A percentile compares a stretch with the other conserved stretches of the same genome.
Evolutionary conservation across 2,113 vertebrate genomes (phyloP).

Genomic region (Heteronetta atricapilla): DNA sequence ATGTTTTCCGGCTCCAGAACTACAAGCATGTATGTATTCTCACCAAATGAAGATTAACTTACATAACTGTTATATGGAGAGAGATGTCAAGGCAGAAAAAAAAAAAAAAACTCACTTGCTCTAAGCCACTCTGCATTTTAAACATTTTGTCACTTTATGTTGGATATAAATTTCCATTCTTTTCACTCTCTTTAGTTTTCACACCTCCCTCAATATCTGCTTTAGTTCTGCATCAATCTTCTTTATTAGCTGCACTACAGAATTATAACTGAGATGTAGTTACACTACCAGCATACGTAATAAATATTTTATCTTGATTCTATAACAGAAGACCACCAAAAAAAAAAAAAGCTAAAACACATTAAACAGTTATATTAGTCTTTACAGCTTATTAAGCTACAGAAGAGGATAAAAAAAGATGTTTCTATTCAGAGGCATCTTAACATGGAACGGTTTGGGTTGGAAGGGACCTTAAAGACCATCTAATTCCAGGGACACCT

Average conservation of each 20-base stretch:
- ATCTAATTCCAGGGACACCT: neutral
- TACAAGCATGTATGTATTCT: neutral
- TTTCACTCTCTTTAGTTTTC: neutral
- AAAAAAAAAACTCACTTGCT: neutral
- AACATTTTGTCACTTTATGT: neutral
- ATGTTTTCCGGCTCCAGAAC: neutral
- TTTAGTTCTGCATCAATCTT: neutral
- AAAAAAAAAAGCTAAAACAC: neutral
- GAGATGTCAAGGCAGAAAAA: neutral
- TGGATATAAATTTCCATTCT: neutral
- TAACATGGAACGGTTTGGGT: neutral
- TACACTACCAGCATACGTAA: neutral
- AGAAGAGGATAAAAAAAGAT: neutral
- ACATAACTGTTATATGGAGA: rapidly evolving
- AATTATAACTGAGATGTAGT: neutral
- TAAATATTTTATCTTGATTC: neutral
- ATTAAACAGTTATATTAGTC: neutral
- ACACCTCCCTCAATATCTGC: neutral
- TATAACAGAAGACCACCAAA: neutral
- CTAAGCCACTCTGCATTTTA: neutral
- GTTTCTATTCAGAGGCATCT: neutral
- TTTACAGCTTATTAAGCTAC: neutral
- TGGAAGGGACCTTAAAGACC: neutral
- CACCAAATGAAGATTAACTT: neutral
- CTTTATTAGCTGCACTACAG: neutral